Base-by-base conservation (phyloP, 2,113 vertebrate species). In the Nicator chloris region DNA sequence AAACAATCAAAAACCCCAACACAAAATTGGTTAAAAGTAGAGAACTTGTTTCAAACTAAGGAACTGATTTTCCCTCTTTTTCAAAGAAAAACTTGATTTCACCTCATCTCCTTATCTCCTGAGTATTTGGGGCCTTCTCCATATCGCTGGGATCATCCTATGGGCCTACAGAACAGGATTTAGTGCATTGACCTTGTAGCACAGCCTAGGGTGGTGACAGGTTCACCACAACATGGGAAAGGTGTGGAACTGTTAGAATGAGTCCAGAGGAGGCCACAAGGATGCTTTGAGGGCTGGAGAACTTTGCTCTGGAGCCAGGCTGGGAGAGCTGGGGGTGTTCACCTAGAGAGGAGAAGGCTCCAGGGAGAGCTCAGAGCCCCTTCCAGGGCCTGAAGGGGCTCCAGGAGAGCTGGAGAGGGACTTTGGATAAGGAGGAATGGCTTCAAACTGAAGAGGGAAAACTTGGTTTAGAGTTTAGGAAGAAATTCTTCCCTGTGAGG, bases 111-210 rank as follows among this genome's bases (percentile, higher is more conserved):
- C 5, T 68, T 11, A 7, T 13, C 11, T 69, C 2, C 10, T 49
- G 20, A 45, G 3, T 40, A 11, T 75, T 66, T 68, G 9, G 10
- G 13, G 13, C 31, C 7, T 73, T 53, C 27, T 22, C 30, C 8
- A 8, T 11, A 59, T 20, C 16, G 27, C 9, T 47, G 23, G 4
- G 37, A 54, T 33, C 44, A 30, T n/a, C 27, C 9, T 9, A 1
- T 6, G 27, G 22, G 30, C 7, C 26, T 39, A 0, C 3, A 37
- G 6, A 1, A 7, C 1, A 57, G 11, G 5, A 47, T 39, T 30
- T 1, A 23, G 15, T 13, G 35, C 11, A 5, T 49, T 31, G 35
- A 13, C 24, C 23, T 33, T 19, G 31, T 2, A 6, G 39, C 3
- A 3, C 9, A 49, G 11, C 8, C 54, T 21, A 11, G 16, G 2